Evolutionary conservation across 2,797 vertebrate genomes (phyloP).

Genomic region (Gallirallus australis): DNA sequence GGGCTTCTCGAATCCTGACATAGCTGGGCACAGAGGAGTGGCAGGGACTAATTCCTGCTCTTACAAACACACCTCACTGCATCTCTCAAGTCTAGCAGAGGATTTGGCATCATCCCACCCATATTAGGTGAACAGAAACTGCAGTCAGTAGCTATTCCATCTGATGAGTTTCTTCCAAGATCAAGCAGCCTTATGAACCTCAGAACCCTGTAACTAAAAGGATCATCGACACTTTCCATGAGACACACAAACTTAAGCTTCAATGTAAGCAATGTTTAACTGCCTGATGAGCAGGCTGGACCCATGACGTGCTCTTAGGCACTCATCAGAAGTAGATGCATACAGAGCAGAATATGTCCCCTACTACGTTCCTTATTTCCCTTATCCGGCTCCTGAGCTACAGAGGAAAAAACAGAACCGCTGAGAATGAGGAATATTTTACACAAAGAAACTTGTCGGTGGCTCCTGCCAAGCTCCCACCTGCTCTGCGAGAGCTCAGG

Average conservation of each 20-base stretch:
- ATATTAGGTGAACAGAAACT: neutral
- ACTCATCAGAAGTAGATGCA: neutral
- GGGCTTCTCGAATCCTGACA: neutral
- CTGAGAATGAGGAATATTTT: neutral
- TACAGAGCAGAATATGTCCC: neutral
- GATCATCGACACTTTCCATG: neutral
- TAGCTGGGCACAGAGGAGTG: neutral
- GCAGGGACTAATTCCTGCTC: neutral
- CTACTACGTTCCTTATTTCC: neutral
- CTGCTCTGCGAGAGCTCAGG: neutral
- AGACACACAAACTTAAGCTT: neutral
- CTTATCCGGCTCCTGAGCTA: neutral
- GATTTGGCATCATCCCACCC: neutral
- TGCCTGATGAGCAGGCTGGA: neutral
- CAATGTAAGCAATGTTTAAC: neutral
- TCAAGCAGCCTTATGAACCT: neutral
- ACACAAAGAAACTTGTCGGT: conserved; percentile 1
- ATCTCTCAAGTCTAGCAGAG: neutral
- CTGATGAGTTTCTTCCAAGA: neutral
- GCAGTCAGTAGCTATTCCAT: neutral
- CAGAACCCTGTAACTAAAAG: neutral
- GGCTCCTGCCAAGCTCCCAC: conserved; percentile 14
- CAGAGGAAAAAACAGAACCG: neutral
- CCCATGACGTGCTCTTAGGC: neutral
- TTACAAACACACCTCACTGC: neutral